Conservation (phyloP, 2,113 vertebrate species). For the Pseudorhombus dupliciocellatus region DNA sequence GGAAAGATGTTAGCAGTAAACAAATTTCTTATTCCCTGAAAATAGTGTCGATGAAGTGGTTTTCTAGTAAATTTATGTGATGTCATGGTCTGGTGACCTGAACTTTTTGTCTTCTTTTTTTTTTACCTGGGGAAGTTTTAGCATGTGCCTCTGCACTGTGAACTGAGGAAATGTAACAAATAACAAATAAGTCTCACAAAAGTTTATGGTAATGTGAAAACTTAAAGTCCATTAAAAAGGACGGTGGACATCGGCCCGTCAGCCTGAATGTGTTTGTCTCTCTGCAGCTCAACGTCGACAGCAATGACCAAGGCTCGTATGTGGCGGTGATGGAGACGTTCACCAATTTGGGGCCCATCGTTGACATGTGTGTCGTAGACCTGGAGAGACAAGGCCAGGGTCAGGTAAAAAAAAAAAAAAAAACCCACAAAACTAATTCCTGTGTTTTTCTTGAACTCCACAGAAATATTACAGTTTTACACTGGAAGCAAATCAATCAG, state of each 20-base stretch:
- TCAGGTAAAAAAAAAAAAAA: slow-evolving; percentile 82
- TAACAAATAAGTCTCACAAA: neutral
- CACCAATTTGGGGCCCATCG: slow-evolving; percentile 97
- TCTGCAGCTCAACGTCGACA: slow-evolving; percentile 93
- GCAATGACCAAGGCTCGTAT: slow-evolving; percentile 97
- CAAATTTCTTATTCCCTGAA: neutral
- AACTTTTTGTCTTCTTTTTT: no score
- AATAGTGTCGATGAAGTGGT: neutral
- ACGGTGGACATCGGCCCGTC: neutral
- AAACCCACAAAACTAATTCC: neutral
- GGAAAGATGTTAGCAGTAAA: neutral
- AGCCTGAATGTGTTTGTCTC: slow-evolving; percentile 12
- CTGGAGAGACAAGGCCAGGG: slow-evolving; percentile 97
- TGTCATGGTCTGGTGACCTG: no score
- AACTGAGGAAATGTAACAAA: no score
- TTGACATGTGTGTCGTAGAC: slow-evolving; percentile 99
- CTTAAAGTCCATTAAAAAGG: neutral
- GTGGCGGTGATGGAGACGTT: slow-evolving; percentile 99
- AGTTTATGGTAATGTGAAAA: no score
- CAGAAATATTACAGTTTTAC: neutral
- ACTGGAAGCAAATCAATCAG: neutral
- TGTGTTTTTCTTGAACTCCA: no score
- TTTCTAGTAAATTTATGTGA: neutral
- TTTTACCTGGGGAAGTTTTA: no score
- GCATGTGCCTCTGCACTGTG: neutral